phyloP scores from a whole-genome alignment of 2,797 vertebrate species.

The Malurus splendens region DNA sequence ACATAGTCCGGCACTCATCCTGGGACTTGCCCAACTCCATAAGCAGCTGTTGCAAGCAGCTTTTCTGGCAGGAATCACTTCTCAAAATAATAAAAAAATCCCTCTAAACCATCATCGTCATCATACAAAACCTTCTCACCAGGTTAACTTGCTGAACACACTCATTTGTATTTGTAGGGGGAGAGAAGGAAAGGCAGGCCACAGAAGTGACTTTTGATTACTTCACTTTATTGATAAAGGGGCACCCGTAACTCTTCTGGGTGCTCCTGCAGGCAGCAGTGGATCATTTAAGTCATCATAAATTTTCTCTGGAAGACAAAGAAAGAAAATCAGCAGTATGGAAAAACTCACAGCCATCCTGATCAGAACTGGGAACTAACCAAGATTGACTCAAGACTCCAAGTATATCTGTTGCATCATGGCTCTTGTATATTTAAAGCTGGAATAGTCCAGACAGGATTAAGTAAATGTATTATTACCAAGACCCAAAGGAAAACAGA shows the following conservation, averaged over 20 bases:
- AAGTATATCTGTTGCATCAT: neutral
- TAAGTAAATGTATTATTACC: neutral
- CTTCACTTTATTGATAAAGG: neutral
- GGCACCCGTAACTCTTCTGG: neutral
- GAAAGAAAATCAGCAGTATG: neutral
- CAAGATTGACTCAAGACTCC: neutral
- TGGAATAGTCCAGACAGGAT: neutral
- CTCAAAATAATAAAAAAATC: neutral
- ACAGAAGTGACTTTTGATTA: neutral
- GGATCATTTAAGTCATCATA: neutral
- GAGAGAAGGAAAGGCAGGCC: neutral
- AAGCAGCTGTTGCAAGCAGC: neutral
- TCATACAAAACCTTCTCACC: neutral
- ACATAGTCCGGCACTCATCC: neutral
- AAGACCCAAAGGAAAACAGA: neutral
- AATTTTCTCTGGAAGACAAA: neutral
- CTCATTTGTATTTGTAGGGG: neutral
- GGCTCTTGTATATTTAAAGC: neutral
- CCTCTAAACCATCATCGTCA: neutral
- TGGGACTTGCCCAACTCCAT: neutral
- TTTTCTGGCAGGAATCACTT: neutral
- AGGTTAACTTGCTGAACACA: neutral
- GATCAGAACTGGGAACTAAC: neutral
- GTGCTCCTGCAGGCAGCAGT: neutral
- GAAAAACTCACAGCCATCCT: neutral